Base-by-base conservation (phyloP, 1,140 invertebrate species). In the Chlorops oryzae region DNA sequence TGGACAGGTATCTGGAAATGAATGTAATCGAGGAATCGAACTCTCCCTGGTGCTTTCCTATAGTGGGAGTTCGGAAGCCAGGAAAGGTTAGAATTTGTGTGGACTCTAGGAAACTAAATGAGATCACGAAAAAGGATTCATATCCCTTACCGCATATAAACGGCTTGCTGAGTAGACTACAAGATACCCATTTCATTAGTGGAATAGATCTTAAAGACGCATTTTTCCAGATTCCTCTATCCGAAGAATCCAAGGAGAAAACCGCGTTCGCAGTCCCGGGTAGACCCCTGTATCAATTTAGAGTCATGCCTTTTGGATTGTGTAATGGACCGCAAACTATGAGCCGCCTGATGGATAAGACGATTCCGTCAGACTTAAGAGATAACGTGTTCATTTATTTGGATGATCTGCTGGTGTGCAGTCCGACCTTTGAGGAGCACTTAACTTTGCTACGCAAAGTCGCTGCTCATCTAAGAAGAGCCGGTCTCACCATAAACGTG, bases 331-430 rank as follows among this genome's bases (percentile, higher is more conserved):
- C 38, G 17, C 7, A 54, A 13, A 23, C 20, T 2, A 22, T 42
- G 15, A 23, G 32, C 10, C 51, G 54, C 2, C 51, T 63, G 0
- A 59, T 64, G 38, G 7, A 35, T 32, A 13, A 7, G 7, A 32
- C n/a, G 7, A 32, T 32, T 32, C 15, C 39, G 50, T 2, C 43
- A 2, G 52, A 62, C 7, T 57, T 63, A 37, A 55, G 58, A 12
- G 1, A 27, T 5, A 52, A 52, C 3, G 54, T 59, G 1, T 62
- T 63, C 37, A 51, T 45, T 1, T 63, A 77, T 47, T 21, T 79
- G 0, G 77, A 80, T 58, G 78, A 80, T 49, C 59, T 78, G 2
- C 47, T 78, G 0, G 52, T 78, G 10, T 59, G 60, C 21, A 58
- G 52, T 5, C 47, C 57, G 5, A 63, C 51, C 9, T 66, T 67